Evolutionary conservation across 2,888 invertebrate genomes (phyloP).

Genomic region (Heliothis peltigera): DNA sequence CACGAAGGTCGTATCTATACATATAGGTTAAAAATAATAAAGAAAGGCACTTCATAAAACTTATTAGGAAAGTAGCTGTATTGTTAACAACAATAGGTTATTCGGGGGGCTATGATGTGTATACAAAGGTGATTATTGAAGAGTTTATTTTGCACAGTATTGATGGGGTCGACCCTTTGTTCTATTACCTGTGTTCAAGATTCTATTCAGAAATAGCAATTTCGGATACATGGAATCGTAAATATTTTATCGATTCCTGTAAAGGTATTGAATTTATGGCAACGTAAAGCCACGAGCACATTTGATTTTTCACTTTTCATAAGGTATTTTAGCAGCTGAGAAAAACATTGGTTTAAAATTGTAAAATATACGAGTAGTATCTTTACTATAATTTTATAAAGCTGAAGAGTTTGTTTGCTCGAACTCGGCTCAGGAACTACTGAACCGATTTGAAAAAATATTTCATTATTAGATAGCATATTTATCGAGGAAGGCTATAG

Average conservation of each 20-base stretch:
- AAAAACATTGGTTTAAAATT: background rate
- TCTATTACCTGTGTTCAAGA: conserved; percentile 25
- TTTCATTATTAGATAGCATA: too few relatives aligned
- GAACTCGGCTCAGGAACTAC: too few relatives aligned
- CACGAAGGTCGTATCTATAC: conserved; percentile 18
- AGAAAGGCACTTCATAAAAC: conserved; percentile 35
- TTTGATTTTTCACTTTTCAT: background rate
- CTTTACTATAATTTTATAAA: too few relatives aligned
- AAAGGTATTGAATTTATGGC: background rate
- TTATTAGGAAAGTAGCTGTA: conserved; percentile 46
- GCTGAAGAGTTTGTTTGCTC: too few relatives aligned
- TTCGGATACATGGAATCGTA: conserved; percentile 16
- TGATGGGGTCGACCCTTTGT: conserved; percentile 32
- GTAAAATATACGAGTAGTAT: too few relatives aligned
- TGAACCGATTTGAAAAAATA: too few relatives aligned
- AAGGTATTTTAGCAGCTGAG: background rate
- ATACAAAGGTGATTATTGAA: conserved; percentile 47
- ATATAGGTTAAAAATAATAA: conserved; percentile 26
- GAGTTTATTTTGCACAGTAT: conserved; percentile 38
- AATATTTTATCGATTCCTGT: conserved; percentile 16
- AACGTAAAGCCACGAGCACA: background rate
- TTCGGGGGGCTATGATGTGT: conserved; percentile 31
- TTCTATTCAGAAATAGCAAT: conserved; percentile 14
- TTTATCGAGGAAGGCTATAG: too few relatives aligned
- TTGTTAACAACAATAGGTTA: conserved; percentile 52